These are phyloP conservation scores for Adrianichthys oophorus DNA, from an alignment of 2,797 vertebrate species.

Conservation along the genomic window DNA sequence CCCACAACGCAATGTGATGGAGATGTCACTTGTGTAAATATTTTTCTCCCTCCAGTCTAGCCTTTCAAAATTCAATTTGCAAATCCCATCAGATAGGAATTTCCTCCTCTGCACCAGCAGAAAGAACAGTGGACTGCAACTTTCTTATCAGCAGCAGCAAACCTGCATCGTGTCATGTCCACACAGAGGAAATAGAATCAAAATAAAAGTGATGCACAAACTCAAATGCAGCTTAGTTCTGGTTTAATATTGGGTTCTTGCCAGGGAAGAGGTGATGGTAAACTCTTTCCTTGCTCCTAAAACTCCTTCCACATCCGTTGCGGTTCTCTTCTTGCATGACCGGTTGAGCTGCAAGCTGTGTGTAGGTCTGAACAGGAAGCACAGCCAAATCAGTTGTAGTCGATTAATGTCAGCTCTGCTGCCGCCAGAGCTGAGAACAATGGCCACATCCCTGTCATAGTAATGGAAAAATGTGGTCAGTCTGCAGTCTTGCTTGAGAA, in stretches of 20 bases:
- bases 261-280: slow-evolving; percentile 42
- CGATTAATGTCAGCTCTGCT: slow-evolving; percentile 77
- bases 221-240: slow-evolving; percentile 24
- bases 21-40: slow-evolving; percentile 67
- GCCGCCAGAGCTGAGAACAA: slow-evolving; percentile 80
- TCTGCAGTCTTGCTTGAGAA: slow-evolving; percentile 64
- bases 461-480: slow-evolving; percentile 74
- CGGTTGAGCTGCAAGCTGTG: slow-evolving; percentile 77
- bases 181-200: slow-evolving; percentile 75
- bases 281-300: slow-evolving; percentile 52
- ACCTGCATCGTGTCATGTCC: slow-evolving; percentile 79
- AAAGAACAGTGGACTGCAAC: slow-evolving; percentile 65
- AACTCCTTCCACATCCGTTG: slow-evolving; percentile 40
- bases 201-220: slow-evolving; percentile 51
- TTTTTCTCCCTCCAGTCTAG: slow-evolving; percentile 65
- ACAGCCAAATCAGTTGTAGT: slow-evolving; percentile 78
- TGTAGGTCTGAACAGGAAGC: slow-evolving; percentile 90
- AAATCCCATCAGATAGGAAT: slow-evolving; percentile 80
- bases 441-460: slow-evolving; percentile 62
- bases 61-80: slow-evolving; percentile 77
- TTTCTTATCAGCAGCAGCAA: slow-evolving; percentile 76
- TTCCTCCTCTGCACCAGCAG: slow-evolving; percentile 74
- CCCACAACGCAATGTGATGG: slow-evolving; percentile 41
- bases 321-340: slow-evolving; percentile 65
- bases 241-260: slow-evolving; percentile 35